A percentile compares a stretch with the other conserved stretches of the same genome.
These are phyloP conservation scores for Cebidichthys violaceus DNA, from an alignment of 2,113 vertebrate species.

Conservation along the genomic window DNA sequence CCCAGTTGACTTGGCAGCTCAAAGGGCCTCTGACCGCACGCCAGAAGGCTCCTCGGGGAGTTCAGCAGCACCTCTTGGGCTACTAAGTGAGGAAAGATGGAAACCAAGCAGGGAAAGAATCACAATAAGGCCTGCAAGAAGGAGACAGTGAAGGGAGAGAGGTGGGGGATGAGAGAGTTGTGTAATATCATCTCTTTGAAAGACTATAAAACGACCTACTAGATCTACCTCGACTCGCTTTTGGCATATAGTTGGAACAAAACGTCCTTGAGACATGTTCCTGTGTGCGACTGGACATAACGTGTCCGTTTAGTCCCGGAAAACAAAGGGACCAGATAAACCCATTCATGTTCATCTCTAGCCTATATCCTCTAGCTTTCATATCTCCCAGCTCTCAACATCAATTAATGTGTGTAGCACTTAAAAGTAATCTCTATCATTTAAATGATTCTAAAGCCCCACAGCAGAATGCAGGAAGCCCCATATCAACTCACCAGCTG, in stretches of 20 bases:
- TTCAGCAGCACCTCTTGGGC: constrained; percentile 68
- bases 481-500: constrained; percentile 82
- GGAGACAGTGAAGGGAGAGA: constrained; percentile 33
- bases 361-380: constrained; percentile 63
- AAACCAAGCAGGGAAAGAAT: constrained; percentile 63
- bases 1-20: constrained; percentile 79
- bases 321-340: constrained; percentile 65
- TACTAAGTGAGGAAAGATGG: constrained; percentile 67
- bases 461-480: constrained; percentile 61
- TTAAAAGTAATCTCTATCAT: constrained; percentile 83
- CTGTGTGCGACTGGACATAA: constrained; percentile 37
- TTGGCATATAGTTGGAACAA: constrained; percentile 36
- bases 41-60: constrained; percentile 74
- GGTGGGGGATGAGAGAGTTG: constrained; percentile 15
- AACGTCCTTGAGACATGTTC: constrained; percentile 59
- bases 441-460: constrained; percentile 83
- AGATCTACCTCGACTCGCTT: constrained; percentile 1
- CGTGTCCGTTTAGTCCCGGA: constrained; percentile 40
- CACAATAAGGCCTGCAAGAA: constrained; percentile 60
- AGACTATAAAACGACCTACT: constrained; percentile 2
- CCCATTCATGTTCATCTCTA: constrained; percentile 60
- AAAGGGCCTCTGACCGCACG: constrained; percentile 75
- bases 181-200: constrained; percentile 22
- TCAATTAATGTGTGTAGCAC: constrained; percentile 77
- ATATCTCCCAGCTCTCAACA: constrained; percentile 71